Base-by-base conservation (phyloP, 1,140 invertebrate species). In the Harpegnathos saltator region DNA sequence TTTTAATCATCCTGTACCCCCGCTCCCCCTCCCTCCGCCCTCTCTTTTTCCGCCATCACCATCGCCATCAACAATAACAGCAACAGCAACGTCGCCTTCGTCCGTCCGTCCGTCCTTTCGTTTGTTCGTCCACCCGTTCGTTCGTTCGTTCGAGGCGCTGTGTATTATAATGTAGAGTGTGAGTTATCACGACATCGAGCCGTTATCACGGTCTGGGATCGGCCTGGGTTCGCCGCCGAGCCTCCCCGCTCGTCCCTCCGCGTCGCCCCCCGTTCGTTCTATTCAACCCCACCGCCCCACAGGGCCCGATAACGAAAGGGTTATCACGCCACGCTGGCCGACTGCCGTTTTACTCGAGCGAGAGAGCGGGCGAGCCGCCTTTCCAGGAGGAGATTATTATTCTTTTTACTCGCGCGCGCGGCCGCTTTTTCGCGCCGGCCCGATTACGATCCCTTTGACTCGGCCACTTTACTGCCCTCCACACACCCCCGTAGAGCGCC, bases 301-400 rank as follows among this genome's bases (percentile, higher is more conserved):
- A 83, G 83, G 73, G 85, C 78, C 72, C 91, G 93, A 94, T 94
- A 94, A 94, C 93, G 92, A 91, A 93, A 92, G 93, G 93, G 93
- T 94, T 94, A 94, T 94, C 93, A 92, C 92, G 92, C 91, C 89
- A 92, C 88, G 90, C 88, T 91, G 89, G 86, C 86, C 89, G 84
- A 86, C 89, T 89, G 87, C 86, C 84, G 88, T 89, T 89, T 84
- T 84, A 74, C 87, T 88, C 73, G 86, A 2, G 77, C 74, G 83
- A 85, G 82, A 77, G 82, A 83, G 38, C 65, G 26, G 50, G 44
- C 75, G 22, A 29, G 63, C 82, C 84, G 83, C 84, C 77, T 89
- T 87, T 83, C 87, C 83, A 86, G 69, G 83, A 89, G 82, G 62
- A 92, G 90, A 93, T 92, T 93, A 92, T 92, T 92, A 92, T 91